Percentiles rank a stretch among this genome's conserved stretches.
Conservation (phyloP, 1,140 invertebrate species). For the Sminthurides bifidus region DNA sequence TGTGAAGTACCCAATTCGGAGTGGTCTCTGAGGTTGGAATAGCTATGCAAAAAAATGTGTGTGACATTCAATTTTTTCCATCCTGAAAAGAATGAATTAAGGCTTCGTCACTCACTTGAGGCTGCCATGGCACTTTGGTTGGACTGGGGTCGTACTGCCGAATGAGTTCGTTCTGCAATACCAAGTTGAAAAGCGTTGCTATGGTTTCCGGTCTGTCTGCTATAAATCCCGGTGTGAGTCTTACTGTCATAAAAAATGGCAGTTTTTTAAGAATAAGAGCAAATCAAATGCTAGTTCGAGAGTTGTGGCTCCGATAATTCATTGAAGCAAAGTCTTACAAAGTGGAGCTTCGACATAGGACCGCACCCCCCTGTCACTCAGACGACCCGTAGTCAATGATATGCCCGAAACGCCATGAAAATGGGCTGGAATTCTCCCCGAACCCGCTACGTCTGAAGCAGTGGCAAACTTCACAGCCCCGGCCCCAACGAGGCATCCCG, state of each 20-base stretch:
- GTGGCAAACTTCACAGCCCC: slow-evolving; percentile 7
- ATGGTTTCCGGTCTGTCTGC: slow-evolving; percentile 2
- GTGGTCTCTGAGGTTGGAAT: background rate
- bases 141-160: slow-evolving; percentile 5
- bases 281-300: background rate
- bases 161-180: slow-evolving; percentile 2
- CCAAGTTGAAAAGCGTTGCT: background rate
- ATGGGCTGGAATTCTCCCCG: slow-evolving; percentile 10
- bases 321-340: too few species aligned
- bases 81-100: background rate
- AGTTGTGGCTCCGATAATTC: background rate
- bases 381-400: background rate
- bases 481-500: slow-evolving; percentile 1
- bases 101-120: background rate
- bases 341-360: too few species aligned
- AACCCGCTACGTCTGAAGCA: slow-evolving; percentile 10
- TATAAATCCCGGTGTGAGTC: background rate
- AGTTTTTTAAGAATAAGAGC: background rate
- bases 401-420: background rate
- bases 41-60: slow-evolving; percentile 8
- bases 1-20: slow-evolving; percentile 25
- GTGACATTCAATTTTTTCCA: background rate
- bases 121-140: slow-evolving; percentile 15
- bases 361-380: slow-evolving; percentile 6
- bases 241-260: too few species aligned